phyloP scores from a whole-genome alignment of 2,888 invertebrate species.

The Drosophila paracracens region DNA sequence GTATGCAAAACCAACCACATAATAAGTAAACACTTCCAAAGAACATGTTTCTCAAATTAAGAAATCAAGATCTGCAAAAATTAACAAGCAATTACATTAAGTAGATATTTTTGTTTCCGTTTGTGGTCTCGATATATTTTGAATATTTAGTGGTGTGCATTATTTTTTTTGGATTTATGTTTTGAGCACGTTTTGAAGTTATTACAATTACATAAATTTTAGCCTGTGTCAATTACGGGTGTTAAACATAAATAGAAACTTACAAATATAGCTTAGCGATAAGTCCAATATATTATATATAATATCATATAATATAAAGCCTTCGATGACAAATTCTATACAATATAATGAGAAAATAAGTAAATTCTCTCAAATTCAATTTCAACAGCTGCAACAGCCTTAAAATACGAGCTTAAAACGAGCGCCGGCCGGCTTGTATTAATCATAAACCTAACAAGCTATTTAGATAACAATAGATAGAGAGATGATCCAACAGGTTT shows the following conservation, averaged over 20 bases:
- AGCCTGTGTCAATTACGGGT: conserved; percentile 57
- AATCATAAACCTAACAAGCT: conserved; percentile 38
- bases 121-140: conserved; percentile 44
- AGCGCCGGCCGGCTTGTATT: conserved; percentile 62
- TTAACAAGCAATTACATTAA: not conserved
- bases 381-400: conserved; percentile 39
- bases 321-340: conserved; percentile 59
- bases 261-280: conserved; percentile 54
- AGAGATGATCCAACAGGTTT: conserved; percentile 37
- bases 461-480: conserved; percentile 42
- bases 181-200: conserved; percentile 66
- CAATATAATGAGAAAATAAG: conserved; percentile 27
- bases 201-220: conserved; percentile 49
- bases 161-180: conserved; percentile 20
- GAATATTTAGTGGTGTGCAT: conserved; percentile 25
- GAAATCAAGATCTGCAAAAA: not conserved
- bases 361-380: conserved; percentile 2
- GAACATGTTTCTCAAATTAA: not conserved
- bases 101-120: conserved; percentile 14
- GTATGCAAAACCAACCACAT: too few relatives aligned
- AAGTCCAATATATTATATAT: conserved; percentile 19
- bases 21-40: not conserved
- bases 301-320: conserved; percentile 48
- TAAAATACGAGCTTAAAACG: conserved; percentile 38
- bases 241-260: conserved; percentile 74